phyloP scores from a whole-genome alignment of 2,797 vertebrate genomes.

The Gephyroberyx darwinii region DNA sequence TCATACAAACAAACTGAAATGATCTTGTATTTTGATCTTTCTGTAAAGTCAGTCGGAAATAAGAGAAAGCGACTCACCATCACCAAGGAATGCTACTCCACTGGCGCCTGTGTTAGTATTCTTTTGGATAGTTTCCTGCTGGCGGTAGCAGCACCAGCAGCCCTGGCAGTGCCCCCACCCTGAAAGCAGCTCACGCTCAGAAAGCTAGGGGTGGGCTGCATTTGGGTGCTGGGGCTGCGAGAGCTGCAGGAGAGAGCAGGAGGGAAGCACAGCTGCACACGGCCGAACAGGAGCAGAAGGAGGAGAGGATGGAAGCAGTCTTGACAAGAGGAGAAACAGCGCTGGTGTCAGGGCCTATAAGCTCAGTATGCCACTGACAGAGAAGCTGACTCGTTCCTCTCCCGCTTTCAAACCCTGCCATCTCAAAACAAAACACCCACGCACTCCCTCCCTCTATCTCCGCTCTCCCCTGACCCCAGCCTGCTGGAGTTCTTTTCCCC shows the following conservation, averaged over 20 bases:
- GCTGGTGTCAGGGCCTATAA: constrained; percentile 67
- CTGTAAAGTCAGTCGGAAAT: constrained; percentile 20
- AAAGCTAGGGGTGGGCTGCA: constrained; percentile 70
- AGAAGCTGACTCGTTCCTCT: constrained; percentile 71
- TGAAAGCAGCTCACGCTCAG: constrained; percentile 68
- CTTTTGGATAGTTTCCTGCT: constrained; percentile 69
- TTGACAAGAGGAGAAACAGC: constrained; percentile 43
- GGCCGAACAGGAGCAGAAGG: constrained; percentile 49
- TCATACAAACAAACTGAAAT: not conserved
- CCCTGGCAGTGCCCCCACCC: constrained; percentile 69
- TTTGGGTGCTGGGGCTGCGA: constrained; percentile 67
- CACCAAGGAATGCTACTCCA: constrained; percentile 76
- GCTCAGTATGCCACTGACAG: constrained; percentile 75
- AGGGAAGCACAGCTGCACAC: constrained; percentile 70
- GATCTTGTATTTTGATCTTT: not conserved
- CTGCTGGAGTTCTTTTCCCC: constrained; percentile 64
- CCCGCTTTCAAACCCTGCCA: constrained; percentile 82
- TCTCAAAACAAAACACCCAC: constrained; percentile 90
- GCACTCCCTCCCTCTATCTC: constrained; percentile 80
- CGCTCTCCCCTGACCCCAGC: constrained; percentile 82
- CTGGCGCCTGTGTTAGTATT: constrained; percentile 57
- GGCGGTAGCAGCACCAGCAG: constrained; percentile 59
- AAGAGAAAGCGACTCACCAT: constrained; percentile 77
- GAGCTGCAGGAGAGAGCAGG: constrained; percentile 53
- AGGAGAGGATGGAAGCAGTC: constrained; percentile 51